phyloP scores from a whole-genome alignment of 2,888 invertebrate species.

The Thymelicus acteon region DNA sequence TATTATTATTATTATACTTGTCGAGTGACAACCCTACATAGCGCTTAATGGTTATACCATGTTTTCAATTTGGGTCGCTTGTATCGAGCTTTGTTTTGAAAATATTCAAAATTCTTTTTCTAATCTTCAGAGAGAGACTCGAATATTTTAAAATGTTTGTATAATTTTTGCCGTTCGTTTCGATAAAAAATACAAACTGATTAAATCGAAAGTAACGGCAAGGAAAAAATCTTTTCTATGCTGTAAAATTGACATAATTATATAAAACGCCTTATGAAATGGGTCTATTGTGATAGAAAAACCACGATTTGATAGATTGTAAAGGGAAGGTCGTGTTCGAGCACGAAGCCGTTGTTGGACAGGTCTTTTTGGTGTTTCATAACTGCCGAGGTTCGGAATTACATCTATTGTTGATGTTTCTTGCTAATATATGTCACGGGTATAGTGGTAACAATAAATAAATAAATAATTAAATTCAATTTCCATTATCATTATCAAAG shows the following conservation, averaged over 20 bases:
- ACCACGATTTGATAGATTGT: conserved; percentile 21
- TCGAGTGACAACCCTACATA: neutral
- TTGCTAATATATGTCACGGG: neutral
- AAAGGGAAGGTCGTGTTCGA: conserved; percentile 32
- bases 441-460: neutral
- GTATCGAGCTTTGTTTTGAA: neutral
- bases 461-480: too few relatives aligned
- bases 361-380: conserved; percentile 11
- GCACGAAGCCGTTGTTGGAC: conserved; percentile 19
- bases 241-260: neutral
- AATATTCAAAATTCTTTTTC: too few relatives aligned
- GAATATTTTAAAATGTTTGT: too few relatives aligned
- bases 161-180: too few relatives aligned
- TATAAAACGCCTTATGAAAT: conserved; percentile 17
- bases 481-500: too few relatives aligned
- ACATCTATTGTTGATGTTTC: neutral
- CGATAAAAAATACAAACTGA: neutral
- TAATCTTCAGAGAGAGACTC: too few relatives aligned
- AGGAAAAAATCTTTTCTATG: neutral
- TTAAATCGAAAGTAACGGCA: neutral
- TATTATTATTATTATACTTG: too few relatives aligned
- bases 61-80: neutral
- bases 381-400: neutral
- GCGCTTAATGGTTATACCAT: neutral
- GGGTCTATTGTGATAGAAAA: conserved; percentile 16